phyloP scores from a whole-genome alignment of 1,140 invertebrate species.

The Calephelis nemesis region DNA sequence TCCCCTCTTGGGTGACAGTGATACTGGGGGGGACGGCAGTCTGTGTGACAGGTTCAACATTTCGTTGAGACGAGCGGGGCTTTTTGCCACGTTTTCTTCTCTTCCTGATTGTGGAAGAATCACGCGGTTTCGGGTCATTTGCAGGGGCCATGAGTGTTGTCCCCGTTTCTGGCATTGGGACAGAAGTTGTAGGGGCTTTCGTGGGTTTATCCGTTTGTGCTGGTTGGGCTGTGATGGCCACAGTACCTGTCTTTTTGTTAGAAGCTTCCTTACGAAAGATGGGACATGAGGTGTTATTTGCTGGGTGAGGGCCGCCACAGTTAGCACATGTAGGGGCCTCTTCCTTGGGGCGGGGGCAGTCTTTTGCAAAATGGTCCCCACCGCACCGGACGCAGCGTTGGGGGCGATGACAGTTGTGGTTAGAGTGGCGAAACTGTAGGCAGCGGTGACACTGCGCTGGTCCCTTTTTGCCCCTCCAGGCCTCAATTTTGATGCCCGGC shows the following conservation, averaged over 20 bases:
- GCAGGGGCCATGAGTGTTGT: background rate
- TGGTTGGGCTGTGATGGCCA: background rate
- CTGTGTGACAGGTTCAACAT: too few species aligned
- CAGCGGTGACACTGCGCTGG: background rate
- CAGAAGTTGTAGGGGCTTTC: background rate
- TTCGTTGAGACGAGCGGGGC: background rate
- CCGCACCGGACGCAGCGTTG: too few species aligned
- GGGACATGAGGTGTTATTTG: background rate
- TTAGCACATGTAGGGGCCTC: background rate
- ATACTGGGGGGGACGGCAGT: too few species aligned
- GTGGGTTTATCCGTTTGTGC: background rate
- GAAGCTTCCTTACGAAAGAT: too few species aligned
- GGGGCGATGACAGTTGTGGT: too few species aligned
- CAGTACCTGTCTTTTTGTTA: background rate
- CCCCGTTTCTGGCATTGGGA: background rate
- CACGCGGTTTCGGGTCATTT: background rate
- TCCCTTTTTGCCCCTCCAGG: background rate
- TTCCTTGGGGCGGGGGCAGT: too few species aligned
- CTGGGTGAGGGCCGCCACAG: background rate
- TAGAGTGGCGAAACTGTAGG: too few species aligned
- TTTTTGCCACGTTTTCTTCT: background rate
- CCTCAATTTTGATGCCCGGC: background rate
- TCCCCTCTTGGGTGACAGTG: too few species aligned
- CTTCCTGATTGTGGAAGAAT: background rate
- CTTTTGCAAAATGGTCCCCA: too few species aligned